A percentile compares a stretch with the other conserved stretches of the same genome.
Conservation (phyloP, 1,140 invertebrate species). For the Solenopsis fugax region DNA sequence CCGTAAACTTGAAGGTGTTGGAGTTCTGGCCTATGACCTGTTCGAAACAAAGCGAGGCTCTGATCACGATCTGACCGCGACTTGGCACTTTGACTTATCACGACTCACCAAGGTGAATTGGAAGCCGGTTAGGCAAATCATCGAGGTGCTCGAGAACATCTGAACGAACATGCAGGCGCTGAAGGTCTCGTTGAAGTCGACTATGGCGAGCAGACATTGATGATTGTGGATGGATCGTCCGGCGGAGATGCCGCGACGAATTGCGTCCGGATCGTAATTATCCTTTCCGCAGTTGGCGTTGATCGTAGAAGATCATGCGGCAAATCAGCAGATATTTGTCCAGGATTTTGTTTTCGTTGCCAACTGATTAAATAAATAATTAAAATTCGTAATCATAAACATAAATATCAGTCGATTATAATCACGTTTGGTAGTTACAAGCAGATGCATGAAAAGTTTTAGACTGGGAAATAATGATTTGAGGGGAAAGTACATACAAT, state of each 20-base stretch:
- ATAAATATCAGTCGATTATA: background rate
- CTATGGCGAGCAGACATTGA: constrained; percentile 70
- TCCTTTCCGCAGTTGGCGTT: background rate
- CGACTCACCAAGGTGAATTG: constrained; percentile 75
- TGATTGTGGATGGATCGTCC: constrained; percentile 70
- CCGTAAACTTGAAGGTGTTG: constrained; percentile 61
- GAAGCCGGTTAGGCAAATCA: constrained; percentile 79
- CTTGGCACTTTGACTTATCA: constrained; percentile 39
- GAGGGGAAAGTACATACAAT: constrained; percentile 28
- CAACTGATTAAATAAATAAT: constrained; percentile 24
- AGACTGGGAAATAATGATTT: background rate
- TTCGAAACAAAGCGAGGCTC: constrained; percentile 39
- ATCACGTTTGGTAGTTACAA: background rate
- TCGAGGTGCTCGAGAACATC: constrained; percentile 74
- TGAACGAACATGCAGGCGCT: constrained; percentile 75
- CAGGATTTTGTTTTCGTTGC: constrained; percentile 24
- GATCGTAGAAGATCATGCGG: constrained; percentile 47
- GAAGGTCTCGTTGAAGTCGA: constrained; percentile 74
- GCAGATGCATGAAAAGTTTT: background rate
- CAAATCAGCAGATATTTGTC: constrained; percentile 55
- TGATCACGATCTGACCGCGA: constrained; percentile 57
- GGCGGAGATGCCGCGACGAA: constrained; percentile 47
- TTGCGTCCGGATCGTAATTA: constrained; percentile 34
- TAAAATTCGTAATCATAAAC: background rate
- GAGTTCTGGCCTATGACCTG: constrained; percentile 72